Evolutionary conservation across 2,888 invertebrate species (phyloP).

Genomic region (Anthophora plumipes): DNA sequence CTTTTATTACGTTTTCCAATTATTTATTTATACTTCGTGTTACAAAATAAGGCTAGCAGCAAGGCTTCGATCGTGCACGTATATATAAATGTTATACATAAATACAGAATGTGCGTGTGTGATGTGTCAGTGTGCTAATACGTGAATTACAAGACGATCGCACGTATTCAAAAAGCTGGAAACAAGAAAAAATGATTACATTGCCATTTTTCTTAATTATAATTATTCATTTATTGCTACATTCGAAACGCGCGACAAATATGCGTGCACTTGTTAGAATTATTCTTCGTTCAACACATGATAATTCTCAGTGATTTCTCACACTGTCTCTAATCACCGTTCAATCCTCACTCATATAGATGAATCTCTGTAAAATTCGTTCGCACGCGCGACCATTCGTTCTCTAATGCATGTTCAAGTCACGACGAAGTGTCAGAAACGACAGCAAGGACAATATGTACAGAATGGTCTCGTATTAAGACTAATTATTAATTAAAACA

Average conservation of each 20-base stretch:
- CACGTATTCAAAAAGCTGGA: constrained; percentile 41
- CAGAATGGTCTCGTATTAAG: constrained; percentile 72
- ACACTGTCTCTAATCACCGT: neutral
- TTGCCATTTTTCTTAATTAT: constrained; percentile 42
- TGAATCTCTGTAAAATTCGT: constrained; percentile 34
- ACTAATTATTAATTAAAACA: constrained; percentile 73
- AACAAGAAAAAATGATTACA: constrained; percentile 44
- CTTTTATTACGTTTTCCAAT: constrained; percentile 37
- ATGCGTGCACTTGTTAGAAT: constrained; percentile 13
- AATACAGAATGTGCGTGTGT: constrained; percentile 46
- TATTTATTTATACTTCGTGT: constrained; percentile 79
- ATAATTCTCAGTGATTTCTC: neutral
- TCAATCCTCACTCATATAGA: neutral
- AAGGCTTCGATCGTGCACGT: constrained; percentile 79
- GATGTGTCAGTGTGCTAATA: constrained; percentile 50
- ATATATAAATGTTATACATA: constrained; percentile 67
- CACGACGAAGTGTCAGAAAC: constrained; percentile 68
- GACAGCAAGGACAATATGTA: constrained; percentile 79
- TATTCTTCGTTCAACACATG: neutral
- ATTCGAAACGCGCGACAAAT: constrained; percentile 4
- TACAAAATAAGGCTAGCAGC: constrained; percentile 81
- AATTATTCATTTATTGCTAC: constrained; percentile 2
- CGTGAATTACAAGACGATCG: constrained; percentile 40
- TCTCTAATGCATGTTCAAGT: constrained; percentile 53
- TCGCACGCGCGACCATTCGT: constrained; percentile 48